These are phyloP conservation scores for Champsocephalus esox DNA, from an alignment of 2,797 vertebrate species.

Conservation along the genomic window DNA sequence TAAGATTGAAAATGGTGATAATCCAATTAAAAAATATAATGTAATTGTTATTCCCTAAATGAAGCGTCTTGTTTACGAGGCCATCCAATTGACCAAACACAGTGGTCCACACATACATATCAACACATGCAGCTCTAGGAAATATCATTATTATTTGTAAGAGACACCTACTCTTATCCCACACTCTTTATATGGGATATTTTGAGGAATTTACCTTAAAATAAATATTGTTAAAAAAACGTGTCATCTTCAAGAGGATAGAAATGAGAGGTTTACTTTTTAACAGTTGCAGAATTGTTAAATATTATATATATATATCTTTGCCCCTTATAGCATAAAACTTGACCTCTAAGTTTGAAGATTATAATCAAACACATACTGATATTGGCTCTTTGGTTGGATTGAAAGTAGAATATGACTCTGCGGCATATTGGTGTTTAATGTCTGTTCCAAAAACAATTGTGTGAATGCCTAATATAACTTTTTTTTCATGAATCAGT, in stretches of 20 bases:
- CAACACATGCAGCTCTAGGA: neutral
- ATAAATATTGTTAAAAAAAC: neutral
- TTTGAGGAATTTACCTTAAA: neutral
- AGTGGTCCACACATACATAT: neutral
- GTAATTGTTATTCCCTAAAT: constrained; percentile 1
- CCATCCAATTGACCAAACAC: neutral
- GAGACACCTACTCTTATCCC: neutral
- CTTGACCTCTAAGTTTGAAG: neutral
- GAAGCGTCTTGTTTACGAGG: neutral
- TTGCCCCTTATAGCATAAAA: neutral
- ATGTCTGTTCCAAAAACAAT: constrained; percentile 1
- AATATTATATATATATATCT: neutral
- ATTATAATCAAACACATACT: neutral
- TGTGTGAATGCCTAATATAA: neutral
- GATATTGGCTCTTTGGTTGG: neutral
- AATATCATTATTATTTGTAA: neutral
- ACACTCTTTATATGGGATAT: neutral
- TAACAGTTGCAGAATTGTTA: neutral
- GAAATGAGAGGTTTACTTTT: constrained; percentile 1
- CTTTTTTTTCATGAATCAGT: constrained; percentile 12
- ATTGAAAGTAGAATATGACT: constrained; percentile 1
- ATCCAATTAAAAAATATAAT: constrained; percentile 2
- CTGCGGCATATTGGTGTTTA: neutral
- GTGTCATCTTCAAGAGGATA: neutral
- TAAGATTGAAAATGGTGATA: constrained; percentile 13